A percentile compares a stretch with the other conserved stretches of the same genome.
These are phyloP conservation scores for Thamnaconus septentrionalis DNA, from an alignment of 2,113 vertebrate species.

Conservation along the genomic window DNA sequence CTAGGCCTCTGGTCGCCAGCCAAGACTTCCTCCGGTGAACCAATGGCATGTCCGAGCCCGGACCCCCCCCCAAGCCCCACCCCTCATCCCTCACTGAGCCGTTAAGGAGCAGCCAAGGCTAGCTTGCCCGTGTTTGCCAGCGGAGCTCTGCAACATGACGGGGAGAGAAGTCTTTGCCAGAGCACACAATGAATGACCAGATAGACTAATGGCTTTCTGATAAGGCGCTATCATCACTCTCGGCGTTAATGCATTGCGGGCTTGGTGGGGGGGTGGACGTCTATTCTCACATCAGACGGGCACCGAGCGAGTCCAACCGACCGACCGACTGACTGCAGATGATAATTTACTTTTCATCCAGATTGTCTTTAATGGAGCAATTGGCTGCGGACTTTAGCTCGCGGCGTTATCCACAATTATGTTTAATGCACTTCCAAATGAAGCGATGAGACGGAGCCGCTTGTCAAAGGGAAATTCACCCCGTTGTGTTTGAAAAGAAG, in stretches of 20 bases:
- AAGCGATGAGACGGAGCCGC: constrained; percentile 41
- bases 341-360: constrained; percentile 45
- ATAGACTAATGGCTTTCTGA: constrained; percentile 58
- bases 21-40: constrained; percentile 49
- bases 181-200: constrained; percentile 33
- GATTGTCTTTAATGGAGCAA: constrained; percentile 63
- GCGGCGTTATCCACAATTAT: constrained; percentile 65
- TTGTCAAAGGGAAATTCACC: not conserved
- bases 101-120: not conserved
- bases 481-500: too few species aligned
- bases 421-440: constrained; percentile 29
- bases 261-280: not conserved
- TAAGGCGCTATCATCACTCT: constrained; percentile 51
- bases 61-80: constrained; percentile 10
- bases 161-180: constrained; percentile 26
- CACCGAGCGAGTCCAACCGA: constrained; percentile 10
- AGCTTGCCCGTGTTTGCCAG: not conserved
- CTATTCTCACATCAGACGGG: constrained; percentile 42
- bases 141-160: constrained; percentile 28
- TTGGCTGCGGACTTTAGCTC: constrained; percentile 54
- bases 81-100: not conserved
- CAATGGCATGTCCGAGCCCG: constrained; percentile 21
- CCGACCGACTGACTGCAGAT: constrained; percentile 11
- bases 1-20: constrained; percentile 48
- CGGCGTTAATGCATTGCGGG: constrained; percentile 40